Conservation (phyloP, 2,113 vertebrate species). For the Neodontobutis hainanensis region DNA sequence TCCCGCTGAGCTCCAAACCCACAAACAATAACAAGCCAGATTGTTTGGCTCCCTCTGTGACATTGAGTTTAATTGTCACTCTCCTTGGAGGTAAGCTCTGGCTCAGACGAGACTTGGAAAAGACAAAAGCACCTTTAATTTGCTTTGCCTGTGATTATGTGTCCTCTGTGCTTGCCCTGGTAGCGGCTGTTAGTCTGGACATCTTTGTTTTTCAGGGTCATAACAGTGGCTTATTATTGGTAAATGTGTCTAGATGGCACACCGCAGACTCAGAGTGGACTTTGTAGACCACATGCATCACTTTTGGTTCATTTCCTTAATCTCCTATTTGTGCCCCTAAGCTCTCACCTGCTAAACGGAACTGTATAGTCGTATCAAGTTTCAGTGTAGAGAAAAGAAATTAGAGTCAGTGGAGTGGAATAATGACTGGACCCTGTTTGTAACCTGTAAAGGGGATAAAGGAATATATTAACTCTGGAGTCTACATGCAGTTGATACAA, state of each 20-base stretch:
- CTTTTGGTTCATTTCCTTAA: slow-evolving; percentile 12
- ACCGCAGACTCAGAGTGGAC: background rate
- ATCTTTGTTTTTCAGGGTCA: slow-evolving; percentile 16
- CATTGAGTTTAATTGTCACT: slow-evolving; percentile 60
- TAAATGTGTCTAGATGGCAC: slow-evolving; percentile 9
- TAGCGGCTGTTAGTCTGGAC: background rate
- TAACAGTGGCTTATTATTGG: background rate
- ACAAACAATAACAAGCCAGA: slow-evolving; percentile 59
- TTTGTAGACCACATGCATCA: slow-evolving; percentile 1
- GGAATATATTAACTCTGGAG: slow-evolving; percentile 29
- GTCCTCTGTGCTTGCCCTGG: slow-evolving; percentile 12
- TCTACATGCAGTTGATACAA: slow-evolving; percentile 26
- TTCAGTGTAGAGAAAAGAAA: slow-evolving; percentile 24
- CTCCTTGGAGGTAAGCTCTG: slow-evolving; percentile 31
- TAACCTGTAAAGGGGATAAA: slow-evolving; percentile 32
- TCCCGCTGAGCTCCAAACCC: slow-evolving; percentile 37
- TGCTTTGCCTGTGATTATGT: slow-evolving; percentile 31
- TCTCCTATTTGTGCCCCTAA: slow-evolving; percentile 23
- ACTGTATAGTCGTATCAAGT: slow-evolving; percentile 40
- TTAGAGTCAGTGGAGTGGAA: slow-evolving; percentile 47
- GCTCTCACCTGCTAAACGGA: slow-evolving; percentile 36
- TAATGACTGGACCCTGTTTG: slow-evolving; percentile 40
- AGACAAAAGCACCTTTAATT: slow-evolving; percentile 44
- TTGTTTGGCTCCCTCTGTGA: slow-evolving; percentile 45
- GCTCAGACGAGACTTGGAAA: slow-evolving; percentile 24